Base-by-base conservation (phyloP, 2,113 vertebrate species). In the Rhinoptilus africanus region DNA sequence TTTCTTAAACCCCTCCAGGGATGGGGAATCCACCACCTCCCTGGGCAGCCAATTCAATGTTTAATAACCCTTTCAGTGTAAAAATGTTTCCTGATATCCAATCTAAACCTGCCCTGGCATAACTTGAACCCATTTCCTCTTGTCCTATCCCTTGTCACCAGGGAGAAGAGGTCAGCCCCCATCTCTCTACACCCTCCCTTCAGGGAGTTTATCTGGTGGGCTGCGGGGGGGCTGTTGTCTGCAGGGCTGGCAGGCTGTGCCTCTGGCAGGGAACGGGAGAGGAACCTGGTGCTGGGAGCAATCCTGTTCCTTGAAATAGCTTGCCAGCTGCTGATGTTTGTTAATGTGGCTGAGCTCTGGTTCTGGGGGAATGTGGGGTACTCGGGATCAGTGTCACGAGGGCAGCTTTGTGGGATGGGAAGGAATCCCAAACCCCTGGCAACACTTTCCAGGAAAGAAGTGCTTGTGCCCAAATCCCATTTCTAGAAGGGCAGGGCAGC, bases 391-490 rank as follows among this genome's bases (percentile, higher is more conserved):
- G 28, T 64, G 79, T 26, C 68, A 41, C 7, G 19, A 80, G 56
- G 66, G 62, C n/a, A 72, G 63, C 51, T 81, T 43, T 83, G 64
- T 17, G 51, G 35, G 30, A 66, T 8, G 15, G 73, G 51, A 88
- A 91, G 82, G 91, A 89, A 94, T 69, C 80, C 43, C 64, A 67
- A 43, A 74, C 60, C 43, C 48, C 43, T n/a, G 66, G 53, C 63
- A 72, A 53, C 27, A 12, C 93, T 94, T 97, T 92, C 90, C 90
- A 85, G 89, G 93, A 92, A 96, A 95, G 35, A 79, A 63, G 16
- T 62, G 77, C 47, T 83, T 78, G 30, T 89, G 48, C 67, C 62
- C 41, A 60, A 88, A 85, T 87, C 66, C 23, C 30, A 10, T 41
- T 69, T 91, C 91, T 83, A 71, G 69, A 74, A 92, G 79, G 79